Evolutionary conservation across 2,113 vertebrate species (phyloP).

Genomic region (Origma solitaria): DNA sequence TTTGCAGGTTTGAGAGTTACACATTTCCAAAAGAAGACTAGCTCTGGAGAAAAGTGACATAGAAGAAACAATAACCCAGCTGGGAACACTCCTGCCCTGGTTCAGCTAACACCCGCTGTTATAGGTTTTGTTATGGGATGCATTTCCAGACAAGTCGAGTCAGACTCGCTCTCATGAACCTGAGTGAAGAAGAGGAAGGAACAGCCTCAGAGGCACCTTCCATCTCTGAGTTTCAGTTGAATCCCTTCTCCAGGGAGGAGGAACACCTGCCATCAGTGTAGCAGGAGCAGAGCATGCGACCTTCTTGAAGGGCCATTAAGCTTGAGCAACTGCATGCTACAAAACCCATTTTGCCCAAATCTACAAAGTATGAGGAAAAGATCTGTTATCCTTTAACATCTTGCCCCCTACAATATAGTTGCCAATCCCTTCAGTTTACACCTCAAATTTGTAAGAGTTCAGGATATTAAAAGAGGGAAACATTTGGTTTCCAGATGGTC

Average conservation of each 20-base stretch:
- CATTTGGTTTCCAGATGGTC: neutral
- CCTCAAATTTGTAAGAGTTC: neutral
- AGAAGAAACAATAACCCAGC: neutral
- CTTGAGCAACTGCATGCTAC: neutral
- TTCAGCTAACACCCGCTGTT: fast-evolving
- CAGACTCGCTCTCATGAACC: neutral
- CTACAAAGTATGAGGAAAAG: neutral
- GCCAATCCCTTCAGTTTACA: neutral
- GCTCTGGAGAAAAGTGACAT: neutral
- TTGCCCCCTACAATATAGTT: neutral
- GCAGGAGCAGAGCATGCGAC: fast-evolving
- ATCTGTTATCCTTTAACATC: neutral
- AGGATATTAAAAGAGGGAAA: neutral
- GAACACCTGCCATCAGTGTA: neutral
- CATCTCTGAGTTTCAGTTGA: neutral
- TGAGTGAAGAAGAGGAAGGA: neutral
- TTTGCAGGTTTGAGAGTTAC: neutral
- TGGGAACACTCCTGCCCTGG: neutral
- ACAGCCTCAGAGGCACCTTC: neutral
- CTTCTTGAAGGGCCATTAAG: neutral
- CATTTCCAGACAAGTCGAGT: neutral
- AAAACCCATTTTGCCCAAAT: neutral
- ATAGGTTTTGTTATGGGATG: fast-evolving
- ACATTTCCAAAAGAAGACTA: neutral
- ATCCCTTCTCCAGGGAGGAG: neutral